Evolutionary conservation across 92 coral and sea anemone genomes (phyloP).

Genomic region (Epizoanthus ramosus): DNA sequence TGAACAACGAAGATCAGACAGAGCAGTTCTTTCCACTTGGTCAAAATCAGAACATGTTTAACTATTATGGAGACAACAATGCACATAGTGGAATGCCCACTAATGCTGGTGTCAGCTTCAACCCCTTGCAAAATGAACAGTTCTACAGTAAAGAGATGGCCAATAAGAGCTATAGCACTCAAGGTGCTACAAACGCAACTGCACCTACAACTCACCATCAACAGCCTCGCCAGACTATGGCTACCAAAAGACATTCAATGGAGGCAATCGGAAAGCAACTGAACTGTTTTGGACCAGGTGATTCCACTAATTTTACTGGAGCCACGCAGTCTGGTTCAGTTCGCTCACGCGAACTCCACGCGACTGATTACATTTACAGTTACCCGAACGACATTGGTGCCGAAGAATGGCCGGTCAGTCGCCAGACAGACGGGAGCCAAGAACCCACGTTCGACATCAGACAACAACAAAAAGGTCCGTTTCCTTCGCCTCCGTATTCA

Average conservation of each 20-base stretch:
- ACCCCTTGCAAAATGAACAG: slow-evolving; percentile 71
- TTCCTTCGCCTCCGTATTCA: slow-evolving; percentile 38
- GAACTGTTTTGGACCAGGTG: slow-evolving; percentile 25
- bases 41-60: slow-evolving; percentile 54
- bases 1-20: slow-evolving; percentile 27
- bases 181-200: slow-evolving; percentile 19
- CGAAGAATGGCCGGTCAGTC: slow-evolving; percentile 33
- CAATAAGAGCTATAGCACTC: slow-evolving; percentile 3
- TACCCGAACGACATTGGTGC: slow-evolving; percentile 28
- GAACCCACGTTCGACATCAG: slow-evolving; percentile 39
- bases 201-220: slow-evolving; percentile 14
- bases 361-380: slow-evolving; percentile 30
- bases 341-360: slow-evolving; percentile 73
- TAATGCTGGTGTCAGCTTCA: slow-evolving; percentile 66
- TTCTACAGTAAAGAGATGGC: slow-evolving; percentile 51
- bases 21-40: slow-evolving; percentile 23
- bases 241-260: slow-evolving; percentile 13
- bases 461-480: slow-evolving; percentile 39
- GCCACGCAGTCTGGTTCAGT: slow-evolving; percentile 85
- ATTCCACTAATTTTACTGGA: slow-evolving; percentile 55
- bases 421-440: slow-evolving; percentile 48
- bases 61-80: slow-evolving; percentile 64
- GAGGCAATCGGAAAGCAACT: slow-evolving; percentile 31
- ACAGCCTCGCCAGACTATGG: slow-evolving; percentile 10
- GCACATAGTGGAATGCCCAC: slow-evolving; percentile 73